These are phyloP conservation scores for Blastomussa wellsi DNA, from an alignment of 92 coral and sea anemone genomes.

Conservation along the genomic window DNA sequence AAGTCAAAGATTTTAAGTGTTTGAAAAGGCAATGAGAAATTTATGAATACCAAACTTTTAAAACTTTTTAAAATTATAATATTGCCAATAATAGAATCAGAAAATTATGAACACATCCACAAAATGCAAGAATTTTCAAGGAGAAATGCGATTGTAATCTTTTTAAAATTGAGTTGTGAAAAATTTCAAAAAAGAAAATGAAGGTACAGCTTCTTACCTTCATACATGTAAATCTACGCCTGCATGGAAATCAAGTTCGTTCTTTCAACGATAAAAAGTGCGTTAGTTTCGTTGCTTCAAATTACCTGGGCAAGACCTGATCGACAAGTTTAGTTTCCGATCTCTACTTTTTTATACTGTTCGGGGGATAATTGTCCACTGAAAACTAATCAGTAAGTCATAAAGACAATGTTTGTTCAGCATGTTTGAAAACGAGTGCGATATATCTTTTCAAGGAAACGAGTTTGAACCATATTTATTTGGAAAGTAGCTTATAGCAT, in stretches of 20 bases:
- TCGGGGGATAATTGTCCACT: background rate
- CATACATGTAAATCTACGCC: background rate
- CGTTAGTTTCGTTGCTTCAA: background rate
- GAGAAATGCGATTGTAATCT: background rate
- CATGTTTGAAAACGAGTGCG: background rate
- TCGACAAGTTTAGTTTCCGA: background rate
- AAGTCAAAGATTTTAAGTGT: too few relatives aligned
- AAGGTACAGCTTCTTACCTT: background rate
- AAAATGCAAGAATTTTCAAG: background rate
- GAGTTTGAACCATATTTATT: background rate
- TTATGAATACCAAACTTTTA: background rate
- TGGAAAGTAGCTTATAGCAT: background rate
- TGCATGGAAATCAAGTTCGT: background rate
- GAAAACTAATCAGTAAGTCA: conserved; percentile 19
- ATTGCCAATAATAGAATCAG: background rate
- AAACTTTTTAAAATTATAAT: background rate
- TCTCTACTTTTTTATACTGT: background rate
- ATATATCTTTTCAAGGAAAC: background rate
- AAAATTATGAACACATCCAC: background rate
- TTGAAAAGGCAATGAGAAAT: background rate
- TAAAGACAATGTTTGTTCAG: conserved; percentile 7
- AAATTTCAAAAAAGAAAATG: background rate
- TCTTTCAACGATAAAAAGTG: background rate
- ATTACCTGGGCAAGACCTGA: background rate
- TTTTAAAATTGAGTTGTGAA: background rate